Evolutionary conservation across 2,797 vertebrate genomes (phyloP), one percentile per base, ranked within the genome.

Genomic region (Clarias platycephalus): DNA sequence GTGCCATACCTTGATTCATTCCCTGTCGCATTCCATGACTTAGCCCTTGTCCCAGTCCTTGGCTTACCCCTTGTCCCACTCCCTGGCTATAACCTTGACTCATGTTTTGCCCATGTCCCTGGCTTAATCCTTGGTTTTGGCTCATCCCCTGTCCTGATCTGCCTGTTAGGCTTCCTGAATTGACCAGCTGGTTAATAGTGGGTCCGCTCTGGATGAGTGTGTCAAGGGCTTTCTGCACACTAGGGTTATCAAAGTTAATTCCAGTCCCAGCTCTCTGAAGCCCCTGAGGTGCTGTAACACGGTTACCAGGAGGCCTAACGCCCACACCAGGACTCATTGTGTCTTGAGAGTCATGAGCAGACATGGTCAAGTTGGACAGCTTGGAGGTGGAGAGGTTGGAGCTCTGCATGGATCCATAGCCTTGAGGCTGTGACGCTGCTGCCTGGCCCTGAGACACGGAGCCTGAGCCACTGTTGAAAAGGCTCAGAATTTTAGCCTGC

Each of bases 161-260:
- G 88, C 5, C 85, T 5, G 75, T 22, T 20, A 49, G 66, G 87
- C 89, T 0, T 81, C 92, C 90, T 89, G 96, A 86, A 12, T 92
- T 94, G 76, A 99, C 97, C 66, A 99, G 91, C 91, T 97, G 97
- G 90, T 97, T 97, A 86, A 99, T 95, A 7, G 97, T 93, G 8
- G 97, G 97, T 67, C 98, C 97, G 26, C 98, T 99, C 94, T 99
- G 98, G 89, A 99, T 99, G 66, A 99, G 94, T 1, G 98, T 99
- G 93, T 99, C 98, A 84, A 99, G 94, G 68, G 98, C 98, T 90
- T 99, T 99, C 94, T 99, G 97, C 84, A 99, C 97, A 81, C 97
- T 99, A 2, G 98, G 98, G 94, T 97, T 99, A 92, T 99, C 97
- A 78, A 99, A 98, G 93, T 99, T 99, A 92, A 99, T 99, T 24